Evolutionary conservation across 2,888 invertebrate genomes (phyloP).

Genomic region (Mechanitis messenoides): DNA sequence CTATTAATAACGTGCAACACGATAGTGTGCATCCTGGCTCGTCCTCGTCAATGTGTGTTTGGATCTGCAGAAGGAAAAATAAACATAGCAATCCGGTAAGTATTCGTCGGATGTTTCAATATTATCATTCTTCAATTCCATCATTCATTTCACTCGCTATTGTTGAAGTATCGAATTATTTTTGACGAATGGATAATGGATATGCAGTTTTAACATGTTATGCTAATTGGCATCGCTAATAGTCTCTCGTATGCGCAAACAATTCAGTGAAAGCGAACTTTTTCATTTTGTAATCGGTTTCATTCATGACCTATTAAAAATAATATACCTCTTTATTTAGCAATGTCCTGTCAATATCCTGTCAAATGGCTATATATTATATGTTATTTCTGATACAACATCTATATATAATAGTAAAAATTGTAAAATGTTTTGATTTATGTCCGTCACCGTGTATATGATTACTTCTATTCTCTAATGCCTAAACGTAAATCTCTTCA

Average conservation of each 20-base stretch:
- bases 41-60: constrained; percentile 54
- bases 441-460: too few relatives aligned
- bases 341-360: neutral
- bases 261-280: constrained; percentile 51
- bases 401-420: too few relatives aligned
- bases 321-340: neutral
- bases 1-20: constrained; percentile 44
- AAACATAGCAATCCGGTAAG: constrained; percentile 70
- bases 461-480: too few relatives aligned
- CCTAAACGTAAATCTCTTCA: too few relatives aligned
- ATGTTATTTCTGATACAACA: too few relatives aligned
- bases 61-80: constrained; percentile 58
- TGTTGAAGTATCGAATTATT: constrained; percentile 32
- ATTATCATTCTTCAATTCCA: constrained; percentile 23
- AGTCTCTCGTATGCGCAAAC: constrained; percentile 34
- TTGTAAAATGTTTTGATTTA: too few relatives aligned
- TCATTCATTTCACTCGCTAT: constrained; percentile 10
- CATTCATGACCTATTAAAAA: neutral
- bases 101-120: constrained; percentile 30
- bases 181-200: constrained; percentile 14
- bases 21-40: constrained; percentile 48
- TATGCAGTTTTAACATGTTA: constrained; percentile 35
- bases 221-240: constrained; percentile 35
- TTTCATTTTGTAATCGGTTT: constrained; percentile 10
- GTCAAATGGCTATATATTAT: too few relatives aligned